phyloP scores from a whole-genome alignment of 2,113 vertebrate genomes.

The Pangasianodon hypophthalmus region DNA sequence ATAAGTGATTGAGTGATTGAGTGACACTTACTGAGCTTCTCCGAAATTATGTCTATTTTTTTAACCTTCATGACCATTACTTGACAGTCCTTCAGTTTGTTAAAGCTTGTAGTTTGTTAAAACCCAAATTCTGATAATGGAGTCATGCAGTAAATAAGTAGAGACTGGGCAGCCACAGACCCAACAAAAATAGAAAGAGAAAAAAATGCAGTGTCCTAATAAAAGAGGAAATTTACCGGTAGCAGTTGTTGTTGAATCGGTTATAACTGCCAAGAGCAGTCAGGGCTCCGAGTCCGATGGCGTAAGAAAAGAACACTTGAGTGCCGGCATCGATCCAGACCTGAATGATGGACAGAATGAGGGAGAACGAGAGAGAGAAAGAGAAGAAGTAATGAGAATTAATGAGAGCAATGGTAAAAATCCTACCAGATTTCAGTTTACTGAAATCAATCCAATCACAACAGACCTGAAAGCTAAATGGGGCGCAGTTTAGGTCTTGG shows the following conservation, averaged over 20 bases:
- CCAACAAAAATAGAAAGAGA: not conserved
- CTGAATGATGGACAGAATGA: conserved; percentile 54
- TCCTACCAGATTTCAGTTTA: not conserved
- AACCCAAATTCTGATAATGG: conserved; percentile 37
- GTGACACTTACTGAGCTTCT: not conserved
- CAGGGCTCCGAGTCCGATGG: conserved; percentile 80
- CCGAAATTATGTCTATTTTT: not conserved
- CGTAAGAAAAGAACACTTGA: conserved; percentile 82
- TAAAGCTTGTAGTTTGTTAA: not conserved
- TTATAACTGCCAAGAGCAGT: conserved; percentile 82
- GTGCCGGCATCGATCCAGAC: conserved; percentile 83
- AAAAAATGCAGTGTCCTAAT: not conserved
- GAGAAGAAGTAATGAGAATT: not conserved
- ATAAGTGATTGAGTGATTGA: not conserved
- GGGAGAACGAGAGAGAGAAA: not conserved
- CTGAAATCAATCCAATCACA: not conserved
- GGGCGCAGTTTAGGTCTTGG: not conserved
- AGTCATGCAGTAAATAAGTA: not conserved
- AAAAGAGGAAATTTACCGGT: conserved; percentile 68
- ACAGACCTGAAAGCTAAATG: not conserved
- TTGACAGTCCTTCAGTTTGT: not conserved
- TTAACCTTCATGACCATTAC: not conserved
- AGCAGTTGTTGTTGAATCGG: conserved; percentile 83
- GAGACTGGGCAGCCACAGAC: not conserved
- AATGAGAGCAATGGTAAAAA: not conserved